phyloP scores from a whole-genome alignment of 2,797 vertebrate genomes.

The Manis crassicaudata region DNA sequence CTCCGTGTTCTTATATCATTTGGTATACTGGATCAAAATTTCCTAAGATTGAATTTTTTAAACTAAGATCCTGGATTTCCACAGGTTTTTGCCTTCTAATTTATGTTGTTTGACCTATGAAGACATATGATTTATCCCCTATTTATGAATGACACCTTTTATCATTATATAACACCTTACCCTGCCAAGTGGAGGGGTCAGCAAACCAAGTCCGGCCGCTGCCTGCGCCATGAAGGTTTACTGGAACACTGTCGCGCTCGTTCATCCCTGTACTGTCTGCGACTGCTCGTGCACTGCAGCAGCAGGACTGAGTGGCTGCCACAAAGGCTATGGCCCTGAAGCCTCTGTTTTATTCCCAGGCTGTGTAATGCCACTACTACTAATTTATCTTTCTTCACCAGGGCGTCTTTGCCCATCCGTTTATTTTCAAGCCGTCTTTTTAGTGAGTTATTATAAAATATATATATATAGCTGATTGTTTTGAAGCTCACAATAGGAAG shows the following conservation, averaged over 20 bases:
- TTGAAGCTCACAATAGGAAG: background rate
- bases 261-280: background rate
- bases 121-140: background rate
- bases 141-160: background rate
- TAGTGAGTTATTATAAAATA: background rate
- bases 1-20: background rate
- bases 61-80: background rate
- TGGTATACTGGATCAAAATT: background rate
- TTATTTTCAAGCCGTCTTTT: slow-evolving; percentile 5
- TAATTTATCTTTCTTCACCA: background rate
- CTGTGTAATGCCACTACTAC: background rate
- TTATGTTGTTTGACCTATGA: background rate
- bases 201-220: background rate
- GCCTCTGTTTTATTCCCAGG: background rate
- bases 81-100: background rate
- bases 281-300: background rate
- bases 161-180: background rate
- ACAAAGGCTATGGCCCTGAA: background rate
- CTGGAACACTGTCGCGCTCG: background rate
- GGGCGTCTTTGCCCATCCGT: background rate
- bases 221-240: background rate
- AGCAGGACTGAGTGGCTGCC: background rate
- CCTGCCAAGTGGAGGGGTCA: background rate
- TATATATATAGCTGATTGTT: background rate
- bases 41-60: background rate